Evolutionary conservation across 2,888 invertebrate genomes (phyloP).

Genomic region (Nomada lathburiana): DNA sequence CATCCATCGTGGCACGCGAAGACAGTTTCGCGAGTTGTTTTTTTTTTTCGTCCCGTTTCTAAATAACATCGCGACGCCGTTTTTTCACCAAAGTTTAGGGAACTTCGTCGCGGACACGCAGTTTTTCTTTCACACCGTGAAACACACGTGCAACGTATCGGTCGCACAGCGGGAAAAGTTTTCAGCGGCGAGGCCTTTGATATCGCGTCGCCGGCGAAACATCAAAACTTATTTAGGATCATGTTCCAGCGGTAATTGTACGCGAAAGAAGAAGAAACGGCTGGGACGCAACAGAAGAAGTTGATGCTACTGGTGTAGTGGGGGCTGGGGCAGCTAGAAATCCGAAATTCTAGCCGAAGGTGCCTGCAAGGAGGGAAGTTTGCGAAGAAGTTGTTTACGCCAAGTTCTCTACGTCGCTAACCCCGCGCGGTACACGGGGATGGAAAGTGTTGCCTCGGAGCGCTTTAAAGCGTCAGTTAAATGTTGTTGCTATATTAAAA

Average conservation of each 20-base stretch:
- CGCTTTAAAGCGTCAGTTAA: slow-evolving; percentile 73
- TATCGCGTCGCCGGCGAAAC: slow-evolving; percentile 23
- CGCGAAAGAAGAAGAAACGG: slow-evolving; percentile 59
- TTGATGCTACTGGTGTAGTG: slow-evolving; percentile 48
- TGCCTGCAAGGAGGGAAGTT: slow-evolving; percentile 73
- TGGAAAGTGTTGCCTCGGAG: slow-evolving; percentile 67
- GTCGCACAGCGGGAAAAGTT: slow-evolving; percentile 28
- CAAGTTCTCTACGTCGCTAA: slow-evolving; percentile 66
- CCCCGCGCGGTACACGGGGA: slow-evolving; percentile 50
- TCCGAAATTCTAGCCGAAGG: slow-evolving; percentile 76
- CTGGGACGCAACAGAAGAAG: slow-evolving; percentile 60
- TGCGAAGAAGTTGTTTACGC: slow-evolving; percentile 75
- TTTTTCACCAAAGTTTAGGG: not conserved
- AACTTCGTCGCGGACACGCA: too few species aligned
- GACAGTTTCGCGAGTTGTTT: not conserved
- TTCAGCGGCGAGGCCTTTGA: slow-evolving; percentile 9
- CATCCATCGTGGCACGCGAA: too few species aligned
- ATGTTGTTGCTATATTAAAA: slow-evolving; percentile 75
- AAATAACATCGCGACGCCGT: not conserved
- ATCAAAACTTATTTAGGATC: slow-evolving; percentile 64
- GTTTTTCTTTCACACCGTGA: not conserved
- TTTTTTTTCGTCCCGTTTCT: not conserved
- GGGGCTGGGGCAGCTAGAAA: slow-evolving; percentile 61
- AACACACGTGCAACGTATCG: not conserved
- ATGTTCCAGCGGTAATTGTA: slow-evolving; percentile 59